Percentiles rank a stretch among this genome's conserved stretches.
These are phyloP conservation scores for Octonoba sinensis DNA, from an alignment of 2,888 invertebrate species.

Conservation along the genomic window DNA sequence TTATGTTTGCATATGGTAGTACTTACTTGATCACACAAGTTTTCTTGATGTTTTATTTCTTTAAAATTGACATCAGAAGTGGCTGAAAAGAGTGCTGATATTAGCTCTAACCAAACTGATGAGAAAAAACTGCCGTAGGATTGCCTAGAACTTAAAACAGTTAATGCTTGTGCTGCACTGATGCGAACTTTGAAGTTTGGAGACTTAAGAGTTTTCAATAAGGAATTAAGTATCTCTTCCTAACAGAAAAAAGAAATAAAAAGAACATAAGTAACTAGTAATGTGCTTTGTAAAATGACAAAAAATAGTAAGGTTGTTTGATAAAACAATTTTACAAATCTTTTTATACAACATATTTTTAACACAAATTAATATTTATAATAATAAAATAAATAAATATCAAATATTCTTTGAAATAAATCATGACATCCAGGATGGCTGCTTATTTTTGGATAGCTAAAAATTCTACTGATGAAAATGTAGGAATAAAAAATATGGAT, in stretches of 20 bases:
- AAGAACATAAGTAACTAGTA: neutral
- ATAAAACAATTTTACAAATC: too few relatives aligned
- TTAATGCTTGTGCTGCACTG: slow-evolving; percentile 84
- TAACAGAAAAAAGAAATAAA: slow-evolving; percentile 70
- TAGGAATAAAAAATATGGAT: too few relatives aligned
- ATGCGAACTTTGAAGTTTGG: slow-evolving; percentile 89
- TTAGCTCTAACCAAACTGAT: slow-evolving; percentile 79
- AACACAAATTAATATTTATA: too few relatives aligned
- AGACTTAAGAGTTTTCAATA: slow-evolving; percentile 76
- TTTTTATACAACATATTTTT: too few relatives aligned
- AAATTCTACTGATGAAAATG: too few relatives aligned
- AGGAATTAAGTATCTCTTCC: slow-evolving; percentile 77
- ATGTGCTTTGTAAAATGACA: neutral
- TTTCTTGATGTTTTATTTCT: slow-evolving; percentile 88
- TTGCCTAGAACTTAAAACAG: slow-evolving; percentile 76
- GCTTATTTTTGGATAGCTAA: too few relatives aligned
- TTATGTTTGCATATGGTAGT: neutral
- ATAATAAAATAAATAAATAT: too few relatives aligned
- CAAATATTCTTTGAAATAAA: too few relatives aligned
- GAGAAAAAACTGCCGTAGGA: slow-evolving; percentile 78
- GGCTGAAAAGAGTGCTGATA: slow-evolving; percentile 83
- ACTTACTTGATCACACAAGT: slow-evolving; percentile 82
- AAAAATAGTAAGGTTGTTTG: neutral
- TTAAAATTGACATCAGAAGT: slow-evolving; percentile 84
- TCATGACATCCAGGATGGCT: too few relatives aligned